phyloP scores from a whole-genome alignment of 2,888 invertebrate species.

The Cataglyphis altisquamis region DNA sequence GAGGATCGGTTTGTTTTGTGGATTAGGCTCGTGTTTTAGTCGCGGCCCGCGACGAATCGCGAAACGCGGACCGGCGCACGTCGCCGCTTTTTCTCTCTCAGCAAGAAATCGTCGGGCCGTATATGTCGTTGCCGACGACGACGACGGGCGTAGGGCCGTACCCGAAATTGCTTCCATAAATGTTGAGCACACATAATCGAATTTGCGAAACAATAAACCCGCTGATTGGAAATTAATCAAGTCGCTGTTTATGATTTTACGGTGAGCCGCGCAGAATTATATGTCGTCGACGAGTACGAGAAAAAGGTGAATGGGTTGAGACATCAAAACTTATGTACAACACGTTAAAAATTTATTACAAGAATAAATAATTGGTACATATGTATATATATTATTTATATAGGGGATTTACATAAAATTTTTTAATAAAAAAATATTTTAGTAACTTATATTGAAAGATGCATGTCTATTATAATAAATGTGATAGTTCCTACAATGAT shows the following conservation, averaged over 20 bases:
- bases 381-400: constrained; percentile 34
- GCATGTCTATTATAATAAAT: constrained; percentile 36
- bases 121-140: constrained; percentile 49
- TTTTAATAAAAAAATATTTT: constrained; percentile 35
- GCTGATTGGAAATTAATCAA: constrained; percentile 54
- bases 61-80: constrained; percentile 71
- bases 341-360: constrained; percentile 51
- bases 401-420: constrained; percentile 24
- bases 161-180: constrained; percentile 54
- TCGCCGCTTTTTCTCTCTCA: constrained; percentile 64
- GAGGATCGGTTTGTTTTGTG: constrained; percentile 72
- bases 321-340: constrained; percentile 39
- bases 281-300: constrained; percentile 12
- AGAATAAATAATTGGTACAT: constrained; percentile 51
- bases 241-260: constrained; percentile 42
- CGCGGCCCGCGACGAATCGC: constrained; percentile 71
- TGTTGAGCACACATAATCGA: constrained; percentile 50
- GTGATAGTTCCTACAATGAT: constrained; percentile 21
- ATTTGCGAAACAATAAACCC: constrained; percentile 47
- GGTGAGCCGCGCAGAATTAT: constrained; percentile 2
- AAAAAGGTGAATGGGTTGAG: constrained; percentile 10
- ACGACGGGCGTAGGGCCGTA: constrained; percentile 18
- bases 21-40: constrained; percentile 73
- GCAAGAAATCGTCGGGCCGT: constrained; percentile 66
- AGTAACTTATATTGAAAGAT: constrained; percentile 41